These are phyloP conservation scores for Calliopsis andreniformis DNA, from an alignment of 1,140 invertebrate genomes.

Conservation along the genomic window DNA sequence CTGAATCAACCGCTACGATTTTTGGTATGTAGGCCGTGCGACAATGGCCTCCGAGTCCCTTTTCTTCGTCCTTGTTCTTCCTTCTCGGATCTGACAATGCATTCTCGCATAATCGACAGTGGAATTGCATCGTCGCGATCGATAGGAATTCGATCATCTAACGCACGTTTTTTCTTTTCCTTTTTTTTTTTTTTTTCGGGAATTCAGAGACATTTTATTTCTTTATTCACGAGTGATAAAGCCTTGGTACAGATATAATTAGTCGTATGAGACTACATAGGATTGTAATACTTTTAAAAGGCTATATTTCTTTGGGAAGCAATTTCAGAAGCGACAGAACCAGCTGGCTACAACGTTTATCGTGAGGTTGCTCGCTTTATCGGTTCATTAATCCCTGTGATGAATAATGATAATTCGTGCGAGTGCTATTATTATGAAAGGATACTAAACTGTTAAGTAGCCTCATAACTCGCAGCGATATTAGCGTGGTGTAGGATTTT, in stretches of 20 bases:
- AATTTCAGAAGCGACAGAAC: too few species aligned
- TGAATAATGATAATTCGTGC: neutral
- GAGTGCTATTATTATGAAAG: neutral
- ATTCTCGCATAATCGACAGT: neutral
- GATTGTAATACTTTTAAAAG: too few species aligned
- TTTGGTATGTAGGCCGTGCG: slow-evolving; percentile 35
- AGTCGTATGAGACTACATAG: too few species aligned
- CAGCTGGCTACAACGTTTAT: too few species aligned
- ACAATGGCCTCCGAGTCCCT: neutral
- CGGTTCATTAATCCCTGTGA: neutral
- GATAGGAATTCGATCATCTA: too few species aligned
- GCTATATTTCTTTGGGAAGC: too few species aligned
- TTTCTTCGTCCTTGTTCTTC: neutral
- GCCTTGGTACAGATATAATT: too few species aligned
- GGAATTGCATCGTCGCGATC: neutral
- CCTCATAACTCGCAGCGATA: neutral
- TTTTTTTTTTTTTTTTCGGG: too few species aligned
- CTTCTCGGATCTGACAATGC: neutral
- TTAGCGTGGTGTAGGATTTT: too few species aligned
- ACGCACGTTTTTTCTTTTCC: too few species aligned
- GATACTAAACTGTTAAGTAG: neutral
- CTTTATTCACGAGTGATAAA: too few species aligned
- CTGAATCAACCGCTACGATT: slow-evolving; percentile 21
- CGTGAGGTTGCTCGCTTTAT: neutral
- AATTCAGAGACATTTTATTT: too few species aligned